Conservation (phyloP, 37 sponge, comb jelly and placozoan species). For the Diacarnus erythraeanus region DNA sequence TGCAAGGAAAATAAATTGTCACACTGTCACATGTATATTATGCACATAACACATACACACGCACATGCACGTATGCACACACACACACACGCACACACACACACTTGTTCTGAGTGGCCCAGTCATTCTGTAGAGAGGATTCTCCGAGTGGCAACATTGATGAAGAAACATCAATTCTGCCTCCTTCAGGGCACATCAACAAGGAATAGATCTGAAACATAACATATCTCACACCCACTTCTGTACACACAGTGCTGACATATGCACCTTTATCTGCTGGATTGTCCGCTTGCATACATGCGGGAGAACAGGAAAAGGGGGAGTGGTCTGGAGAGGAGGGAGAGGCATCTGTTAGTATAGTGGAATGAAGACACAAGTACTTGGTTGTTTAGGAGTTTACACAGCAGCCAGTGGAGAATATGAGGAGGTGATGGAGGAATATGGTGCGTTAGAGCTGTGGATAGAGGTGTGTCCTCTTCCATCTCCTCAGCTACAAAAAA, state of each 20-base stretch:
- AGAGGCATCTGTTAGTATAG: background rate
- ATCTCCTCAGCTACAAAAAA: constrained; percentile 1
- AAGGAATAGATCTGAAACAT: constrained; percentile 15
- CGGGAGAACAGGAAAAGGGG: constrained; percentile 36
- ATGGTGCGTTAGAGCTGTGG: too few species aligned
- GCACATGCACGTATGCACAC: too few species aligned
- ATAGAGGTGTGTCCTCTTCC: background rate
- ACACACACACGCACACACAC: too few species aligned
- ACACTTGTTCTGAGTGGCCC: too few species aligned
- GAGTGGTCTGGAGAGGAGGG: background rate
- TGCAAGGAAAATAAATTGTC: too few species aligned
- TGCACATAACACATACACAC: too few species aligned
- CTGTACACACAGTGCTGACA: background rate
- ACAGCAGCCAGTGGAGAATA: constrained; percentile 27
- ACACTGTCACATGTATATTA: too few species aligned
- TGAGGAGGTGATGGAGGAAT: constrained; percentile 29
- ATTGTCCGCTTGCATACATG: constrained; percentile 30
- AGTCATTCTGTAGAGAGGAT: background rate
- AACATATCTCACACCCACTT: background rate
- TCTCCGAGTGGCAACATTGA: background rate
- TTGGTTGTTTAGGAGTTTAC: background rate
- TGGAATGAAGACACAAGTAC: background rate
- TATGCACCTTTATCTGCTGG: constrained; percentile 22
- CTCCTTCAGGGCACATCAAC: background rate
- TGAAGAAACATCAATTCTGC: background rate